Percentiles rank a stretch among this genome's conserved stretches.
These are phyloP conservation scores for Coendou prehensilis DNA, from an alignment of 2,797 vertebrate genomes.

Conservation along the genomic window DNA sequence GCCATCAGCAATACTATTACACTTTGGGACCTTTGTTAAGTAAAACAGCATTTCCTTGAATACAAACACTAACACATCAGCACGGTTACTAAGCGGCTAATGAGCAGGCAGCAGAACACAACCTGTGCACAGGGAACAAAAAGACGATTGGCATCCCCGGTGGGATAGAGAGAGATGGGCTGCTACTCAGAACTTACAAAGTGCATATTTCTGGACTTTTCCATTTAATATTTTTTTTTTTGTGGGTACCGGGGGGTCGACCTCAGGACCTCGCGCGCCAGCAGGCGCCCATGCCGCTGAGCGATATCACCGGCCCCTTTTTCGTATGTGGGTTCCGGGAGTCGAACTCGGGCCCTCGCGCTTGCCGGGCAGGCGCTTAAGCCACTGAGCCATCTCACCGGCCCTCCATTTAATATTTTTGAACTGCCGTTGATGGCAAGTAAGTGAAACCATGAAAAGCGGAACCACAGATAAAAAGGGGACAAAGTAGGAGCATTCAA, in stretches of 20 bases:
- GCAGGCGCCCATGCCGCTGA: no score
- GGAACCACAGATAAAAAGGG: not conserved
- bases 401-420: not conserved
- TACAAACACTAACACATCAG: fast-evolving
- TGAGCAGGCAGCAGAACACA: no score
- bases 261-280: no score
- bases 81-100: not conserved
- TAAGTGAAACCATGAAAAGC: not conserved
- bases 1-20: not conserved
- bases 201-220: not conserved
- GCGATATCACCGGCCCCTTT: no score
- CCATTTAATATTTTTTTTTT: not conserved
- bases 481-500: not conserved
- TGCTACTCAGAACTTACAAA: not conserved
- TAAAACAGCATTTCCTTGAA: not conserved
- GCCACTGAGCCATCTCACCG: no score
- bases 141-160: fast-evolving
- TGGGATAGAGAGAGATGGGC: not conserved
- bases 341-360: no score
- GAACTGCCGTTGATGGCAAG: not conserved
- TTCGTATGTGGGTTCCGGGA: no score
- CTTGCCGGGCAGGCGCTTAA: no score
- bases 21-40: not conserved
- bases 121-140: not conserved
- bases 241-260: no score